Evolutionary conservation across 2,888 invertebrate species (phyloP), one percentile per base, ranked within the genome.

Genomic region (Nemurella pictetii): DNA sequence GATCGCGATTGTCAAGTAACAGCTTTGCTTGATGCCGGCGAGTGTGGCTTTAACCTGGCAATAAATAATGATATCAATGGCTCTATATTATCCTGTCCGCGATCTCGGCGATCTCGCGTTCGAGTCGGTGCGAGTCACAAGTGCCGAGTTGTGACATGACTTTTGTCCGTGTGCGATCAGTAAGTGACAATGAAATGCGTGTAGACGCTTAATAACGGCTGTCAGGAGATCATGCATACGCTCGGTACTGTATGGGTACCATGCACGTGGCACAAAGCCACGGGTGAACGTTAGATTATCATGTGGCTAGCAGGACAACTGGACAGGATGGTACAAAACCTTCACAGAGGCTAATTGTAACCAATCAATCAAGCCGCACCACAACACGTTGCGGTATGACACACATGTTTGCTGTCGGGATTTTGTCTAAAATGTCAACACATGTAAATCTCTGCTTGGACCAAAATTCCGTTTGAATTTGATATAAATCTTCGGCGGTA

Each of bases 151-250:
- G 82, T 72, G 55, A 36, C 82, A 72, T 20, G 82, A 27, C 55
- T 36, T 78, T 82, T 82, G 82, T 82, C 26, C 82, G 28, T 26
- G 29, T 55, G 29, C 82, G 55, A 82, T 82, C 82, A 55, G 82
- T 82, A 82, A 82, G 72, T 82, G 82, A 82, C 82, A 82, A 82
- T 82, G 82, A 27, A 82, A 82, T 28, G 55, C 27, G 27, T 82
- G 82, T 82, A 26, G 72, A 4, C 82, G 82, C 29, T 82, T 82
- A 72, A 82, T 72, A 82, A 55, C 72, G 29, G 0, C 82, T 82
- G 82, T 82, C 82, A 82, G 3, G 35, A 30, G 80, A 26, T 80
- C 80, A 35, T 35, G 5, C 75, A 36, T 15, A n/a, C n/a, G 36
- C 36, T 9, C 36, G 36, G 36, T 9, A 15, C 7, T 36, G 36